These are phyloP conservation scores for Tenthredo scrophulariae DNA, from an alignment of 2,888 invertebrate genomes.

Conservation along the genomic window DNA sequence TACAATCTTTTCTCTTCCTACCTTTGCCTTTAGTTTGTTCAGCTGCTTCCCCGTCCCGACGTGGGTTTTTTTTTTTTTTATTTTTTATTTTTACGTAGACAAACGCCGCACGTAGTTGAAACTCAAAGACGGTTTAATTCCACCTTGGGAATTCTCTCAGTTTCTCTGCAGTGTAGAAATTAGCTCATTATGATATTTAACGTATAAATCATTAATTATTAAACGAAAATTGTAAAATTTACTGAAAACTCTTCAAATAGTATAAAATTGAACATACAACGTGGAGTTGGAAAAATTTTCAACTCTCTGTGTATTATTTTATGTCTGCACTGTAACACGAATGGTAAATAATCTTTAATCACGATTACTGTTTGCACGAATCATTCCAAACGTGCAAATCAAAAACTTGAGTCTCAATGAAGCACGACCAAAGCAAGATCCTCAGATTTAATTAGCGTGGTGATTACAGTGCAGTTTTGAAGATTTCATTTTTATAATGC, in stretches of 20 bases:
- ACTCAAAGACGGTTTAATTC: conserved; percentile 3
- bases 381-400: background rate
- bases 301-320: background rate
- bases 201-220: background rate
- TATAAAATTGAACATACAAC: background rate
- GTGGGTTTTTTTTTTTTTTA: background rate
- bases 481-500: too few species aligned
- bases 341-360: background rate
- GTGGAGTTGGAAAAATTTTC: background rate
- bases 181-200: background rate
- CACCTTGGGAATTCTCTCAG: background rate
- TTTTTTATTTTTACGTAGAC: background rate
- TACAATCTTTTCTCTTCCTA: background rate
- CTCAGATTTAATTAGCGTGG: conserved; percentile 6
- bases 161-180: background rate
- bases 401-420: background rate
- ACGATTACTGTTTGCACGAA: background rate
- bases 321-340: background rate
- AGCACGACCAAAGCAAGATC: background rate
- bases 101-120: background rate
- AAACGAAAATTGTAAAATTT: background rate
- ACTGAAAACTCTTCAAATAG: background rate
- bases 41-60: background rate
- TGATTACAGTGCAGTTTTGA: background rate
- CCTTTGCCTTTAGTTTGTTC: conserved; percentile 21